These are phyloP conservation scores for Tenthredo notha DNA, from an alignment of 2,888 invertebrate genomes.

Conservation along the genomic window DNA sequence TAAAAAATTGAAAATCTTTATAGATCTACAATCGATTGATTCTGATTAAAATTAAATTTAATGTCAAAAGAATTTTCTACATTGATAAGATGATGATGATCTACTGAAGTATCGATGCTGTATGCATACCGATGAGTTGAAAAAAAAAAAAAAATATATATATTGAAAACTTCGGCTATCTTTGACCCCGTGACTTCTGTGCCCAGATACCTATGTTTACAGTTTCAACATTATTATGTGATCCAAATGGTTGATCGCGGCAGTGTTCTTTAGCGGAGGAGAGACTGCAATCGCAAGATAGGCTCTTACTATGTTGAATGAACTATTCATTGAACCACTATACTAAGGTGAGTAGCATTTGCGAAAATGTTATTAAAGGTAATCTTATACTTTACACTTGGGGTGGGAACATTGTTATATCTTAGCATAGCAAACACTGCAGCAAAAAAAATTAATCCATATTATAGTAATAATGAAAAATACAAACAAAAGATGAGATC, in stretches of 20 bases:
- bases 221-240: constrained; percentile 67
- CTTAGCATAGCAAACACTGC: background rate
- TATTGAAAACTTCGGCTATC: constrained; percentile 47
- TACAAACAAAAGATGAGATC: background rate
- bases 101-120: background rate
- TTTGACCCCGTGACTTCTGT: constrained; percentile 61
- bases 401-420: constrained; percentile 68
- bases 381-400: constrained; percentile 67
- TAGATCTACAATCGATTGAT: background rate
- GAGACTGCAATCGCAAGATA: constrained; percentile 76
- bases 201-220: constrained; percentile 63
- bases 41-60: background rate
- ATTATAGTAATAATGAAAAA: background rate
- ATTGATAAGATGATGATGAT: background rate
- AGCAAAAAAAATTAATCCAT: background rate
- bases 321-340: constrained; percentile 75
- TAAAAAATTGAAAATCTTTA: background rate
- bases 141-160: background rate
- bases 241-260: constrained; percentile 61
- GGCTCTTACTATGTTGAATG: constrained; percentile 76
- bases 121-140: background rate
- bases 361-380: constrained; percentile 75
- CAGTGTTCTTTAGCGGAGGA: constrained; percentile 73
- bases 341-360: constrained; percentile 77
- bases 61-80: background rate